phyloP scores from a whole-genome alignment of 1,140 invertebrate genomes.

The Neodiprion lecontei region DNA sequence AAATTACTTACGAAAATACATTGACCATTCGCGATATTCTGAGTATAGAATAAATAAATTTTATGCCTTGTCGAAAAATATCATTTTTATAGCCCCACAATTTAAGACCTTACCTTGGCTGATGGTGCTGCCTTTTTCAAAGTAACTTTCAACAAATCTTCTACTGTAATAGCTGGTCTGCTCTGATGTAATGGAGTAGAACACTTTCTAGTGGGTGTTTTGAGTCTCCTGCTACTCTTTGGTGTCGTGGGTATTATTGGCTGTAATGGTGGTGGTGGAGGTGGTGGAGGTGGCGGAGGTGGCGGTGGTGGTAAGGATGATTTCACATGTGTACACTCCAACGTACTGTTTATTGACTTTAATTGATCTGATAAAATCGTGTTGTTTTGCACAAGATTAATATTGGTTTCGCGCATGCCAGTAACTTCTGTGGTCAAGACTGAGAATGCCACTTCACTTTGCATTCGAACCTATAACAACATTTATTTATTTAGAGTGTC shows the following conservation, averaged over 20 bases:
- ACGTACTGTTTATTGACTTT: conserved; percentile 28
- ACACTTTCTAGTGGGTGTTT: conserved; percentile 36
- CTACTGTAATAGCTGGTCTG: conserved; percentile 49
- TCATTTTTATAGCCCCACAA: not conserved
- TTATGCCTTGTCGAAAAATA: too few relatives aligned
- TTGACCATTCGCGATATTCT: not conserved
- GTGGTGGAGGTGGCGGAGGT: conserved; percentile 22
- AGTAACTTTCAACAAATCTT: conserved; percentile 53
- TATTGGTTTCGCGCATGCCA: conserved; percentile 27
- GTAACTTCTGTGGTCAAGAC: conserved; percentile 34
- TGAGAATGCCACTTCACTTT: conserved; percentile 28
- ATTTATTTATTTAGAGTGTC: not conserved
- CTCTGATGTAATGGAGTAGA: conserved; percentile 32
- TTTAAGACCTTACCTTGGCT: conserved; percentile 33
- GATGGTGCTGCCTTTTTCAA: conserved; percentile 46
- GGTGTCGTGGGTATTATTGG: conserved; percentile 21
- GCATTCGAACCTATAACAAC: conserved; percentile 31
- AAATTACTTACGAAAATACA: too few relatives aligned
- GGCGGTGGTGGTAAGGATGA: conserved; percentile 9
- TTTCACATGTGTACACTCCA: conserved; percentile 27
- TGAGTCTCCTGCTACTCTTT: conserved; percentile 22
- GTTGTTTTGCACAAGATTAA: conserved; percentile 33
- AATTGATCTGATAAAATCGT: conserved; percentile 33
- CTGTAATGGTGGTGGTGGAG: conserved; percentile 1
- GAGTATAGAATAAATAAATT: not conserved